Evolutionary conservation across 2,888 invertebrate species (phyloP).

Genomic region (Shargacucullia verbasci): DNA sequence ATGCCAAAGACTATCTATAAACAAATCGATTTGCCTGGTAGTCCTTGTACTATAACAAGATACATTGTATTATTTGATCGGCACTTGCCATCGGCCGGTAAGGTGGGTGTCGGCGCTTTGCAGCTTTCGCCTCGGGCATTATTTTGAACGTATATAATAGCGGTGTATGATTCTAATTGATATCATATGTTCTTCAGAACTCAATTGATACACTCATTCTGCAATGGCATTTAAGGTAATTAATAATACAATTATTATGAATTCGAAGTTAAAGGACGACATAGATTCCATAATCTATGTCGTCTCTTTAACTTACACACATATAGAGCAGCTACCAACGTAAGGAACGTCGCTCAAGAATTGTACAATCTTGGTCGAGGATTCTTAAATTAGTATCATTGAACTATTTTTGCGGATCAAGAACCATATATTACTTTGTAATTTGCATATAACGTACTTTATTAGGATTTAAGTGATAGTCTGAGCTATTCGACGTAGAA

Average conservation of each 20-base stretch:
- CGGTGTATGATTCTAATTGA: constrained; percentile 28
- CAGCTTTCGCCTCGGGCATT: constrained; percentile 51
- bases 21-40: constrained; percentile 50
- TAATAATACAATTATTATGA: background rate
- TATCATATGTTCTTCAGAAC: constrained; percentile 51
- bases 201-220: constrained; percentile 46
- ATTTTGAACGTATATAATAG: constrained; percentile 57
- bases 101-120: constrained; percentile 28
- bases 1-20: background rate
- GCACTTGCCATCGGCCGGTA: constrained; percentile 55
- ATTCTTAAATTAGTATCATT: too few relatives aligned
- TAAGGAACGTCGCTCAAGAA: too few relatives aligned
- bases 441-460: too few relatives aligned
- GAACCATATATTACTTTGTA: too few relatives aligned
- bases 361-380: too few relatives aligned
- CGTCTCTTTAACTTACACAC: too few relatives aligned
- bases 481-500: too few relatives aligned
- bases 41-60: constrained; percentile 65
- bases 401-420: too few relatives aligned
- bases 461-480: too few relatives aligned
- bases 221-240: constrained; percentile 66
- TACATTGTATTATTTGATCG: constrained; percentile 61
- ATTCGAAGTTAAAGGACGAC: too few relatives aligned
- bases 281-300: too few relatives aligned
- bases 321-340: too few relatives aligned